Conservation (phyloP, 64 coral and sea anemone genomes). For the Orbicella faveolata region DNA sequence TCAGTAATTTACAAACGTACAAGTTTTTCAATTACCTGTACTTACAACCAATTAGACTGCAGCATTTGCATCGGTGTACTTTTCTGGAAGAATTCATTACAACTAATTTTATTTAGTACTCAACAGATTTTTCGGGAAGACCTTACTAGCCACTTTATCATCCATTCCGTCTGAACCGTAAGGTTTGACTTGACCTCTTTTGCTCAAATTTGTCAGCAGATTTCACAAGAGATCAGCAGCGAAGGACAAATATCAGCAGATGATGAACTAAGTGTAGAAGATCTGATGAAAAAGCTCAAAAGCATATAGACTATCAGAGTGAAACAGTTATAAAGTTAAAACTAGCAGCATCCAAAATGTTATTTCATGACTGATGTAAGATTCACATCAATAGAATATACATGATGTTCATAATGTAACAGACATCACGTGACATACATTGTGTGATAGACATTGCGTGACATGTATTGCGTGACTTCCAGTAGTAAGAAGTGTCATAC, state of each 20-base stretch:
- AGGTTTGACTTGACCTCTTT: not conserved
- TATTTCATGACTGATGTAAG: not conserved
- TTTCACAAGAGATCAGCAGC: slow-evolving; percentile 82
- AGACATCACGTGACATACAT: not conserved
- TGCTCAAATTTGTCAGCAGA: slow-evolving; percentile 31
- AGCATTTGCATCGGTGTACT: no score
- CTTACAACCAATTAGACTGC: no score
- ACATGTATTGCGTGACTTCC: not conserved
- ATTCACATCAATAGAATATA: not conserved
- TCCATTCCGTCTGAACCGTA: not conserved
- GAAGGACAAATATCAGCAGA: slow-evolving; percentile 87
- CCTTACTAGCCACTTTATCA: not conserved
- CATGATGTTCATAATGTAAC: not conserved
- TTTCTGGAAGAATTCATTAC: no score
- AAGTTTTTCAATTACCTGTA: no score
- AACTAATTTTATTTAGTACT: slow-evolving; percentile 5
- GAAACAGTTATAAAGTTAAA: not conserved
- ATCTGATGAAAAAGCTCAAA: slow-evolving; percentile 80
- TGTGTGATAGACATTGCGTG: not conserved
- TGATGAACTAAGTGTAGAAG: slow-evolving; percentile 73
- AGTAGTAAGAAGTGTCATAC: not conserved
- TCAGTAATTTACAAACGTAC: no score
- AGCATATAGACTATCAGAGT: slow-evolving; percentile 9
- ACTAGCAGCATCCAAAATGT: not conserved
- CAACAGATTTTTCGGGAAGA: not conserved